Evolutionary conservation across 2,113 vertebrate species (phyloP).

Genomic region (Haliaeetus leucogaster): DNA sequence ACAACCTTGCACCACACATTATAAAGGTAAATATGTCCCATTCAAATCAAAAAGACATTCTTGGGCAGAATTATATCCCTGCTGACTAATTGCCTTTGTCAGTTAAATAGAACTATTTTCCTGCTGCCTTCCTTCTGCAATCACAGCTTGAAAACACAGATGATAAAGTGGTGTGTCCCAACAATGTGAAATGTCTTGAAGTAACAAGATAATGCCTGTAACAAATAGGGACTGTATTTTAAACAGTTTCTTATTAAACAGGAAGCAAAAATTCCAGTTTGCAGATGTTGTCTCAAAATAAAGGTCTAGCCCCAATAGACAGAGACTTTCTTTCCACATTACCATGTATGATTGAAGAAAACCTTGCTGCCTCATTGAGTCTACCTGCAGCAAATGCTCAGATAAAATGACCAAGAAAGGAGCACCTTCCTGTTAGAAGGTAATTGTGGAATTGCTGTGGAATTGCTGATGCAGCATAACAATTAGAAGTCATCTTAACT

Average conservation of each 20-base stretch:
- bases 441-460: neutral
- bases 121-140: conserved; percentile 43
- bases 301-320: neutral
- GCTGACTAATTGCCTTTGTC: conserved; percentile 66
- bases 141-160: conserved; percentile 54
- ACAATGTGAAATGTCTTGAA: conserved; percentile 35
- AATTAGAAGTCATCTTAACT: neutral
- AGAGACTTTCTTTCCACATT: neutral
- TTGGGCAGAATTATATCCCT: conserved; percentile 43
- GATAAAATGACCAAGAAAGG: neutral
- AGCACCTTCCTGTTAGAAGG: neutral
- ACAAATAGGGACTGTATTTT: neutral
- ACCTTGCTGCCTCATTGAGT: neutral
- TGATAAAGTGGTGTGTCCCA: conserved; percentile 34
- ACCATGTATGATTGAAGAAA: neutral
- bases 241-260: conserved; percentile 3
- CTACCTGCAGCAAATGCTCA: neutral
- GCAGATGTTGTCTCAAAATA: neutral
- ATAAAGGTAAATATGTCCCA: conserved; percentile 57
- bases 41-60: conserved; percentile 41
- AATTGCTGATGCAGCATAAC: neutral
- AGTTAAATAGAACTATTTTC: conserved; percentile 50
- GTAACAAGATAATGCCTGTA: neutral
- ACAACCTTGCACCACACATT: conserved; percentile 13
- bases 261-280: neutral